Base-by-base conservation (phyloP, 2,113 vertebrate species). In the Gulo gulo region DNA sequence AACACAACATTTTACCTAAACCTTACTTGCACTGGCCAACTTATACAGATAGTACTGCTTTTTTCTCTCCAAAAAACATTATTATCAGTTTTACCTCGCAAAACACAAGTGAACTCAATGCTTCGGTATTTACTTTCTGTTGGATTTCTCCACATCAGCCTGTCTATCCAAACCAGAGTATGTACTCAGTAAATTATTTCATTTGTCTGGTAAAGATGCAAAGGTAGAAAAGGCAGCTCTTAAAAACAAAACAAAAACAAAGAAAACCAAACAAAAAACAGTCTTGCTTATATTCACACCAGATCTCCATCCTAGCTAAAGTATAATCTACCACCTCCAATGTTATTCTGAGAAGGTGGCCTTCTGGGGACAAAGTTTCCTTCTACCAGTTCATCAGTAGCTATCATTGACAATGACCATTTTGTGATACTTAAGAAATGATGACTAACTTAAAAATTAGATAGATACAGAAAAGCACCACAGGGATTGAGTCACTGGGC, bases 401-500 rank as follows among this genome's bases (percentile, higher is more conserved):
- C 73, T 82, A 59, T n/a, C 42, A 50, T 18, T 42, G 84, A 97
- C 57, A 88, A 24, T 95, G 36, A 29, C 55, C 63, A 93, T 92
- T 93, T 98, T 97, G 89, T 96, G 96, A 97, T 95, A 91, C 86
- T 96, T 92, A 61, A 84, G 24, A 95, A 97, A 95, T 88, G 31
- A 93, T 82, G 90, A 97, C 63, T 87, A 97, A 97, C 55, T 97
- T 80, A 95, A 87, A 96, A 97, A 97, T 97, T 92, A 98, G 86
- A 95, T 94, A 98, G 97, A 97, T 91, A 85, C 87, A 89, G 78
- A 97, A 94, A 95, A 97, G 96, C 76, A 96, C 91, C 82, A 95
- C 92, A 69, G 83, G 29, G 97, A 97, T 55, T 97, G 16, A 97
- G 96, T 96, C 85, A 91, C 95, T 93, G 86, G 78, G 52, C 52